Evolutionary conservation across 2,888 invertebrate genomes (phyloP).

Genomic region (Lamellibrachia satsuma): DNA sequence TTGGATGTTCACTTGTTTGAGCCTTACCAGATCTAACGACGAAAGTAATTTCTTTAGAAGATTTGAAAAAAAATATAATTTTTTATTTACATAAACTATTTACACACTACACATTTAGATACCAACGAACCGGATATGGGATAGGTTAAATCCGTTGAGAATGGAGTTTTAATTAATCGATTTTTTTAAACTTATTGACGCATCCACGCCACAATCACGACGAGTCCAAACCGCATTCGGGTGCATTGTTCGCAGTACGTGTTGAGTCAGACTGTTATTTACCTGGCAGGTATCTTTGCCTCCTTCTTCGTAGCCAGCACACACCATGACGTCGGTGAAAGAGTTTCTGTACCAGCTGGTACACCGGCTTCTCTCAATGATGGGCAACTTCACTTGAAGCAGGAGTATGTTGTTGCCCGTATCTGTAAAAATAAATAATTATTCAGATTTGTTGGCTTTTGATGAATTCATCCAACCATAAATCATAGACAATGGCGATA

Average conservation of each 20-base stretch:
- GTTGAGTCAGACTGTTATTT: background rate
- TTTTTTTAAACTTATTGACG: background rate
- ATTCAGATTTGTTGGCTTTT: background rate
- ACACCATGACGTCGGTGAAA: slow-evolving; percentile 72
- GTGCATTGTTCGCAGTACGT: background rate
- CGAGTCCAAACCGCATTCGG: background rate
- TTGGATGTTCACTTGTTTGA: no score
- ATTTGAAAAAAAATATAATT: no score
- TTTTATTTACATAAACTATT: no score
- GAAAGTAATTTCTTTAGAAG: no score
- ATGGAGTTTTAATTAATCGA: no score
- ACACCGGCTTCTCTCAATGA: slow-evolving; percentile 47
- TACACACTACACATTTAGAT: no score
- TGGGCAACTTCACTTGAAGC: slow-evolving; percentile 51
- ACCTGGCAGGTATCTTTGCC: slow-evolving; percentile 78
- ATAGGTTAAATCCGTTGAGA: no score
- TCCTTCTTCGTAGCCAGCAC: slow-evolving; percentile 80
- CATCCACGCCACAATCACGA: background rate
- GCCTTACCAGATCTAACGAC: no score
- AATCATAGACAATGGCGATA: no score
- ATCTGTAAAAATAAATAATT: background rate
- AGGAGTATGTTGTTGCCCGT: slow-evolving; percentile 33
- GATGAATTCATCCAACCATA: background rate
- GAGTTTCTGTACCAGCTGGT: slow-evolving; percentile 49
- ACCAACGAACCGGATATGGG: no score